Evolutionary conservation across 2,797 vertebrate species (phyloP), one percentile per base, ranked within the genome.

Genomic region (Sebastes wilsoni): DNA sequence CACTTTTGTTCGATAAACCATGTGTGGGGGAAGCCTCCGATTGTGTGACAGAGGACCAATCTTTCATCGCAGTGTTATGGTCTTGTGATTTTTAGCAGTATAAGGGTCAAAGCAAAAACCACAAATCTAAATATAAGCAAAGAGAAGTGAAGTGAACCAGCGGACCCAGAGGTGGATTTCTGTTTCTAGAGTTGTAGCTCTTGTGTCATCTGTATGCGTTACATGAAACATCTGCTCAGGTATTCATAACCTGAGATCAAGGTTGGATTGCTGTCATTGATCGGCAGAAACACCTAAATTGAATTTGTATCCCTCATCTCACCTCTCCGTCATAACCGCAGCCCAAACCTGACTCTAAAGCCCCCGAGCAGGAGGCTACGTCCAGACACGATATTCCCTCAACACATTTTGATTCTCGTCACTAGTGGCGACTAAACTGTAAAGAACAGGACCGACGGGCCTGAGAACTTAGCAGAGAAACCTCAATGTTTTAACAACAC

Each of bases 251-350:
- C 93, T 90, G 82, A 88, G 91, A 93, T 93, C 89, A 87, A 89
- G 93, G 88, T 93, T 71, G 90, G 94, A 94, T 95, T 93, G 89
- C 82, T 62, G 85, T 55, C 94, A 95, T 95, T 87, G 93, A 95
- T 95, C 91, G 82, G 74, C 72, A 83, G 79, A 82, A 92, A 89
- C 86, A 85, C 88, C 89, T 87, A 94, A 93, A 95, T 95, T 94
- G 94, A 93, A 94, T 94, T 92, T 93, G 86, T 93, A 94, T 95
- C 94, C 92, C 91, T 88, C 89, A 78, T 94, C 88, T 92, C 81
- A 87, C 83, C 88, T 86, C 88, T 82, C 81, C 56, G 66, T 85
- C 86, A 79, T 34, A 84, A 79, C 69, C 22, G 4, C 16, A 72
- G 83, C 42, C 73, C 69, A 46, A 90, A 91, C 89, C 83, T 75